Evolutionary conservation across 2,888 invertebrate genomes (phyloP).

Genomic region (Meiosimyza decipiens): DNA sequence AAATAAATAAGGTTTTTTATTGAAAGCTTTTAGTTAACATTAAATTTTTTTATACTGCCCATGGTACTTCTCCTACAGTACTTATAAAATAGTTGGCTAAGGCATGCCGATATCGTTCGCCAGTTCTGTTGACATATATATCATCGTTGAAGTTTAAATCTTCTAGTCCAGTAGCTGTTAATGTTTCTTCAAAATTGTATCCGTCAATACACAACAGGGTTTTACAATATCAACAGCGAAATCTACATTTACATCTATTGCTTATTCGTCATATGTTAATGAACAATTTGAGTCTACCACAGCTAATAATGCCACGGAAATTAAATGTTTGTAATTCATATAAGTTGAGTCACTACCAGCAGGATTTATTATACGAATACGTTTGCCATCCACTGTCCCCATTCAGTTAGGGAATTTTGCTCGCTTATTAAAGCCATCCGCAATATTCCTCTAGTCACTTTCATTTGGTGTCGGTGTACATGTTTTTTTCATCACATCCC

Average conservation of each 20-base stretch:
- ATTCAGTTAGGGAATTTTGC: not conserved
- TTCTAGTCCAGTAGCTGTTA: no score
- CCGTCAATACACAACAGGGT: not conserved
- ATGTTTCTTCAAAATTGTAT: no score
- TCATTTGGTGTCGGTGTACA: not conserved
- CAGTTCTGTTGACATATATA: no score
- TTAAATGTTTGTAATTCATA: not conserved
- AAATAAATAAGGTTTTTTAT: no score
- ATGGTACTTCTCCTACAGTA: no score
- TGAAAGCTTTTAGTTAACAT: no score
- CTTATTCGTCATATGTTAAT: not conserved
- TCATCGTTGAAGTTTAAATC: no score
- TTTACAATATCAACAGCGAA: not conserved
- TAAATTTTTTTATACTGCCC: no score
- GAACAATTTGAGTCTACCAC: not conserved
- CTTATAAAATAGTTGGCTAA: no score
- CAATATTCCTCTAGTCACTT: not conserved
- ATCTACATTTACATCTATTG: slow-evolving; percentile 8
- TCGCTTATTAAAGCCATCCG: not conserved
- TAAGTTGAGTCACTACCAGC: not conserved
- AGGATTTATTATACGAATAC: not conserved
- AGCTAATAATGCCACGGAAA: not conserved
- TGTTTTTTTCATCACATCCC: not conserved
- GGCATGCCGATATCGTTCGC: no score
- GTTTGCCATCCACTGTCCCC: slow-evolving; percentile 1